Evolutionary conservation across 2,888 invertebrate genomes (phyloP).

Genomic region (Drosophila recens): DNA sequence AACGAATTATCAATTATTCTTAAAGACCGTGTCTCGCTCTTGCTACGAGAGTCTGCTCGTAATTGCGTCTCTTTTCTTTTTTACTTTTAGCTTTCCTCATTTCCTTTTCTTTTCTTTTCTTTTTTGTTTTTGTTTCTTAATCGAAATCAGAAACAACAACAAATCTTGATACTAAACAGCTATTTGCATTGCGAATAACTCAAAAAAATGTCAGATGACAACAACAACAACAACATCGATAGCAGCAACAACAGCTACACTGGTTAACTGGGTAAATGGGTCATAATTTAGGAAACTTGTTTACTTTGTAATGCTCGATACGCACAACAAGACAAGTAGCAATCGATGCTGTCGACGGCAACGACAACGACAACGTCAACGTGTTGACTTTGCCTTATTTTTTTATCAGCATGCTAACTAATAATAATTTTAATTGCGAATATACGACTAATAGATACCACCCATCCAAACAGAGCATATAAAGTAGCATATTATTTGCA

Average conservation of each 20-base stretch:
- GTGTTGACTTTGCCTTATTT: constrained; percentile 20
- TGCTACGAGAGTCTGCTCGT: background rate
- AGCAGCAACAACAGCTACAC: constrained; percentile 8
- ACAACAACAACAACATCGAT: background rate
- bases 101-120: background rate
- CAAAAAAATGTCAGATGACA: constrained; percentile 31
- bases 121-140: constrained; percentile 13
- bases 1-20: constrained; percentile 61
- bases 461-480: background rate
- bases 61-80: constrained; percentile 19
- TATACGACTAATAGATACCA: background rate
- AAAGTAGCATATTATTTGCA: background rate
- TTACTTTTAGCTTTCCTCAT: constrained; percentile 6
- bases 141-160: constrained; percentile 2
- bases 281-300: constrained; percentile 85
- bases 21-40: constrained; percentile 41
- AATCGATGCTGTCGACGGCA: constrained; percentile 32
- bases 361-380: constrained; percentile 25
- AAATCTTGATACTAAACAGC: constrained; percentile 12
- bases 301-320: constrained; percentile 55
- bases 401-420: constrained; percentile 43
- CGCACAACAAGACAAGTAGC: constrained; percentile 34
- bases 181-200: constrained; percentile 50
- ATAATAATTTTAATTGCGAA: background rate
- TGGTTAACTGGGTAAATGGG: constrained; percentile 83